phyloP scores from a whole-genome alignment of 2,113 vertebrate species.

The Dissostichus mawsoni region DNA sequence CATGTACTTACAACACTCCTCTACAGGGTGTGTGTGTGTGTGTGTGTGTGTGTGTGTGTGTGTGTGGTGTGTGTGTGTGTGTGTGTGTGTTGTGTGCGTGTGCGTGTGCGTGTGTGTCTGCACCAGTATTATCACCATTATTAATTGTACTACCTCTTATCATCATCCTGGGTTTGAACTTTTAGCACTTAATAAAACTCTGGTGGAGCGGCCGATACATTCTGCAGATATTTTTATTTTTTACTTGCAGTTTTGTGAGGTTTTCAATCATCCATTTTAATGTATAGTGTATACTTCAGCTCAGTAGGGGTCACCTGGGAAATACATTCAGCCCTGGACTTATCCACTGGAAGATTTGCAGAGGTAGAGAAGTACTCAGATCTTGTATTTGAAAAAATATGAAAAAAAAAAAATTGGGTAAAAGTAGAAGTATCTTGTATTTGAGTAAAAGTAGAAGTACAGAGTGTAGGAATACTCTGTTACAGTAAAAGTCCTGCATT shows the following conservation, averaged over 20 bases:
- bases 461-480: too few relatives aligned
- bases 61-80: constrained; percentile 10
- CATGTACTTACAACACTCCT: constrained; percentile 40
- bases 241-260: not conserved
- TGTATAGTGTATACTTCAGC: not conserved
- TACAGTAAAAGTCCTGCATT: too few relatives aligned
- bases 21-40: constrained; percentile 2
- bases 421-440: too few relatives aligned
- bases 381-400: too few relatives aligned
- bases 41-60: constrained; percentile 13
- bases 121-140: not conserved
- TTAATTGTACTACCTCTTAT: not conserved
- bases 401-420: too few relatives aligned
- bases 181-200: constrained; percentile 15
- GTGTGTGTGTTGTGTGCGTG: constrained; percentile 14
- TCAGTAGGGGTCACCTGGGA: not conserved
- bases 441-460: too few relatives aligned
- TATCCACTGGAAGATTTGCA: too few relatives aligned
- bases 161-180: constrained; percentile 3
- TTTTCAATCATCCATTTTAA: not conserved
- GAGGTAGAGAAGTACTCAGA: too few relatives aligned
- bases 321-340: too few relatives aligned
- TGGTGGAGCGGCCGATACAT: not conserved
- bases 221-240: not conserved
- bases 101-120: not conserved